Conservation (phyloP, 2,888 invertebrate species). For the Marronus borbonicus region DNA sequence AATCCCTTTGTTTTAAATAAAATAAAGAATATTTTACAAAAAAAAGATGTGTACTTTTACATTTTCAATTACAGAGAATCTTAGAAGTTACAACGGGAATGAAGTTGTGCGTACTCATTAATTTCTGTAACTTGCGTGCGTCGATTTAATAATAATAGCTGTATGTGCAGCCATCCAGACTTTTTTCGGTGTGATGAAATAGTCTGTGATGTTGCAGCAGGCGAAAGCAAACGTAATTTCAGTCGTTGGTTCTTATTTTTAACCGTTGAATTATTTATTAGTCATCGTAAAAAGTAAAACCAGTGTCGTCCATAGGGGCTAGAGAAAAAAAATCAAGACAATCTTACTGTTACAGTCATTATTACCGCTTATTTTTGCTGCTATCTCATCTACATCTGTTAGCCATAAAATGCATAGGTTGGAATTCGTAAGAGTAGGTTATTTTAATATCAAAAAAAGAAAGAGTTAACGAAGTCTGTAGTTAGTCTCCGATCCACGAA, state of each 20-base stretch:
- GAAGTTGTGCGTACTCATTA: slow-evolving; percentile 1
- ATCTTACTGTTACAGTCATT: background rate
- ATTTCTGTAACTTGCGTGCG: background rate
- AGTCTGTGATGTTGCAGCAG: slow-evolving; percentile 22
- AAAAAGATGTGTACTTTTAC: too few species aligned
- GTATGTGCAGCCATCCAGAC: slow-evolving; percentile 38
- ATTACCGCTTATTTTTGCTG: background rate
- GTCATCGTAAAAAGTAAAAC: slow-evolving; percentile 42
- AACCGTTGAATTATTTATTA: slow-evolving; percentile 43
- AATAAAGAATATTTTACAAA: too few species aligned
- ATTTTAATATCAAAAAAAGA: background rate
- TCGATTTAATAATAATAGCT: slow-evolving; percentile 36
- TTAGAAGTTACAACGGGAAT: background rate
- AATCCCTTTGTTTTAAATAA: too few species aligned
- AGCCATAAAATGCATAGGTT: background rate
- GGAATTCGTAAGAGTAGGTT: slow-evolving; percentile 6
- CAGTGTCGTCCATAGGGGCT: slow-evolving; percentile 26
- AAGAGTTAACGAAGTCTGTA: background rate
- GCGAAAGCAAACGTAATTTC: slow-evolving; percentile 34
- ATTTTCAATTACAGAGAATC: background rate
- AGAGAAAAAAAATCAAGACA: slow-evolving; percentile 13
- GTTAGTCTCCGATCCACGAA: slow-evolving; percentile 24
- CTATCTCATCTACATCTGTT: background rate
- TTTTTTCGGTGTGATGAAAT: slow-evolving; percentile 44
- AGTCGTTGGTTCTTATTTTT: slow-evolving; percentile 24